Percentiles rank a stretch among this genome's conserved stretches.
These are phyloP conservation scores for Tipula confusa DNA, from an alignment of 2,888 invertebrate genomes.

Conservation along the genomic window DNA sequence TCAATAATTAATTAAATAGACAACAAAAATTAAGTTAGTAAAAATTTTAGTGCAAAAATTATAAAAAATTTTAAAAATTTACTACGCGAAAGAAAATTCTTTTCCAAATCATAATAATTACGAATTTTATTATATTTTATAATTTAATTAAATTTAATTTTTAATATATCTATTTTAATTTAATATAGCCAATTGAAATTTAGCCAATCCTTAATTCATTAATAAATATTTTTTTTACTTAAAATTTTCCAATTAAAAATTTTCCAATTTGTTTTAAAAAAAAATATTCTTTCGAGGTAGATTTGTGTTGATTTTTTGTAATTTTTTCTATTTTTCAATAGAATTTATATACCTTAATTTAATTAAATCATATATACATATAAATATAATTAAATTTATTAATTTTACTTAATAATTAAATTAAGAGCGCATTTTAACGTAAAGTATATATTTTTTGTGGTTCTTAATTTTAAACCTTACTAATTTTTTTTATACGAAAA, in stretches of 20 bases:
- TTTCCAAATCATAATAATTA: neutral
- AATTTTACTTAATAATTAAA: too few species aligned
- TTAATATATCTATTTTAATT: neutral
- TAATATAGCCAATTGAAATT: neutral
- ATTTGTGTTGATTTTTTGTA: constrained; percentile 26
- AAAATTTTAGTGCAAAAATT: neutral
- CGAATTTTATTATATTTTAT: neutral
- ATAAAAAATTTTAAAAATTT: neutral
- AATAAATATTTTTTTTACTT: neutral
- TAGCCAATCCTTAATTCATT: neutral
- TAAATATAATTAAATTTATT: neutral
- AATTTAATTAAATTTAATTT: neutral
- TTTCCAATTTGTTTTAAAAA: constrained; percentile 28
- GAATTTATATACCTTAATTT: neutral
- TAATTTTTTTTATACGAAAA: neutral
- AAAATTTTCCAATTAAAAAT: constrained; percentile 21
- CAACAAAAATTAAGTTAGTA: neutral
- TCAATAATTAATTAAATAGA: neutral
- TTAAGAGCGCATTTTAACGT: too few species aligned
- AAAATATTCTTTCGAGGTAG: constrained; percentile 27
- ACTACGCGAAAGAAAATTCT: neutral
- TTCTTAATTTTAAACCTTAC: neutral
- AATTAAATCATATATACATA: neutral
- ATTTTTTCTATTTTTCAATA: neutral
- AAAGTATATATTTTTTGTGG: neutral